Evolutionary conservation across 2,797 vertebrate genomes (phyloP), one percentile per base, ranked within the genome.

Genomic region (Meda fulgida): DNA sequence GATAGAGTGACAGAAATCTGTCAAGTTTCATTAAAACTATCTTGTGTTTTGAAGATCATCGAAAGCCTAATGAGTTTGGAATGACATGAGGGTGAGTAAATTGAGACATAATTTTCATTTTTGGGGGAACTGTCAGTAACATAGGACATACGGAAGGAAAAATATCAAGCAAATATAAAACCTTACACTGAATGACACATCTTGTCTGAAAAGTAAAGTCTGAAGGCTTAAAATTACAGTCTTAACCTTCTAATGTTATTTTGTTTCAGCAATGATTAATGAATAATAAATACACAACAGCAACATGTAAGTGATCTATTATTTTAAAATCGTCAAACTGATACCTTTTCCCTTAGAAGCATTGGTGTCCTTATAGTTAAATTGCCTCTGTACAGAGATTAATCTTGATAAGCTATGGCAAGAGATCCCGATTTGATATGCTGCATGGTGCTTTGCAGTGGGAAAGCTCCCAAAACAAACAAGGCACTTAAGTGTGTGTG

Each of bases 391-490:
- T 75, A 29, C 36, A 63, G 26, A 69, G 69, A 85, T 75, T 80
- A 55, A 75, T 58, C 40, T 87, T 60, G 60, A 83, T 82, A 63
- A 72, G 55, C 46, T 80, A 80, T 48, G 16, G 60, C n/a, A 36
- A 69, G 29, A 36, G 23, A 77, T 55, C 11, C 53, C 13, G 5
- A 67, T 67, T 72, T 76, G 38, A 80, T 72, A 38, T 63, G 26
- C 60, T 36, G 6, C 21, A 21, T 2, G 16, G 71, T 36, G 76
- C 67, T 81, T 78, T 80, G 48, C 80, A 77, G 36, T 38, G 21
- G 77, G 34, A 79, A 63, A 46, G 23, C 34, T 67, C 13, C 72
- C 38, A 87, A 84, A 31, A 63, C 34, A 77, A 89, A 81, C 63
- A 85, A 43, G 67, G 60, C 23, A 26, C 40, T 71, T 6, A 46